Evolutionary conservation across 1,140 invertebrate genomes (phyloP), one percentile per base, ranked within the genome.

Genomic region (Lysiphlebus fabarum): DNA sequence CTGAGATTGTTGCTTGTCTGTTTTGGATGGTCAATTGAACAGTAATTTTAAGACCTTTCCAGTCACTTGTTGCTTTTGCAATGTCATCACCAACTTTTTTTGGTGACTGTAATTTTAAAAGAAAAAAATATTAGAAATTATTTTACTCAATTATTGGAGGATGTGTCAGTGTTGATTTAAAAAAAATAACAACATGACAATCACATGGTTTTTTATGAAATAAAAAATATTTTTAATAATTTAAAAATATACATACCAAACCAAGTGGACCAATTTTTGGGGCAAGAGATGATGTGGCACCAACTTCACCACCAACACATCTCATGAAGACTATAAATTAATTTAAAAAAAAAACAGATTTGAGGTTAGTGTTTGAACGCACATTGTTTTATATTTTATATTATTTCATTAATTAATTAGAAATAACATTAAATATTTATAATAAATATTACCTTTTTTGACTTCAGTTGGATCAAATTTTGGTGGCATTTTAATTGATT

Each of bases 51-150:
- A 99, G 81, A 68, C 97, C 98, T 76, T 99, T 99, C 97, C 97
- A 99, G 71, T 99, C 97, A 53, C 89, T 85, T 10, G 97, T 99
- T 1, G 95, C 94, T 80, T 99, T 99, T 56, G 96, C 95, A 74
- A 99, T 99, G 79, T 99, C 98, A 84, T 99, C 98, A 85, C 97
- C 98, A 73, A 99, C 90, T 86, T 99, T 99, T 82, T 99, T 99
- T 37, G 98, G 98, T 45, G 96, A 96, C 92, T 95, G 70, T 65
- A 82, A 75, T 7, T 14, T 6, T 53, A 50, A 43, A 12, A 41
- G 4, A 26, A 26, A 26, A 26, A 26, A 26, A n/a, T 2, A 10
- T 43, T 6, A 44, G 8, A 43, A 43, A 33, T 34, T 1, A 11
- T 53, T 40, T 53, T 9, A 8, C n/a, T 12, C 26, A 55, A 44